Base-by-base conservation (phyloP, 1,140 invertebrate genomes). In the Marisa cornuarietis region DNA sequence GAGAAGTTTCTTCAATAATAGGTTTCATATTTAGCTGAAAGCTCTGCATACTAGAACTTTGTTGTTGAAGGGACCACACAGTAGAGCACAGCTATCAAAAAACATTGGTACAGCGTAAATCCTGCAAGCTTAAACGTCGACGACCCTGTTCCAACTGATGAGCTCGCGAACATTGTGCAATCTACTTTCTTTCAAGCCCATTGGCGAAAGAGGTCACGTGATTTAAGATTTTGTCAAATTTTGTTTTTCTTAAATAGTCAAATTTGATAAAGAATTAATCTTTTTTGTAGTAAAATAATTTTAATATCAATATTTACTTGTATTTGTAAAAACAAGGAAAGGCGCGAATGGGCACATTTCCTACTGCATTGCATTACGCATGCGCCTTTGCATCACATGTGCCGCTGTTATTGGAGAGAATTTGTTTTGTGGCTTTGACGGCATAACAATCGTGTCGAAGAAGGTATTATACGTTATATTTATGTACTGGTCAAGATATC, bases 331-430 rank as follows among this genome's bases (percentile, higher is more conserved):
- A 58, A 11, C 54, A 58, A 58, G 54, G 54, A 11, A 58, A 58
- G 9, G 16, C 54, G 8, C 54, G 54, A 58, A 58, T 18, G 54
- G 11, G 54, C 8, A 1, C 31, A 18, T 51, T 77, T 77, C 76
- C 76, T 49, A 51, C 42, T 51, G 65, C 31, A 69, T 52, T 14
- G 6, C 71, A 77, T 77, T 77, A 68, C 76, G 76, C 76, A 77
- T 77, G 76, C 76, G 76, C 76, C 13, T 3, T 77, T 31, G n/a
- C 6, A 10, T 22, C 13, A 77, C 76, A 77, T 77, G 76, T 77
- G 76, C 63, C 68, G 65, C 54, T 58, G 54, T 58, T 58, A 18
- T 58, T 18, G 54, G 11, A 58, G 52, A 14, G 54, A 58, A 58
- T 58, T 14, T 42, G 31, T 42, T 58, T 58, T 58, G 54, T 58